Evolutionary conservation across 1,140 invertebrate species (phyloP).

Genomic region (Ctenoplectra terminalis): DNA sequence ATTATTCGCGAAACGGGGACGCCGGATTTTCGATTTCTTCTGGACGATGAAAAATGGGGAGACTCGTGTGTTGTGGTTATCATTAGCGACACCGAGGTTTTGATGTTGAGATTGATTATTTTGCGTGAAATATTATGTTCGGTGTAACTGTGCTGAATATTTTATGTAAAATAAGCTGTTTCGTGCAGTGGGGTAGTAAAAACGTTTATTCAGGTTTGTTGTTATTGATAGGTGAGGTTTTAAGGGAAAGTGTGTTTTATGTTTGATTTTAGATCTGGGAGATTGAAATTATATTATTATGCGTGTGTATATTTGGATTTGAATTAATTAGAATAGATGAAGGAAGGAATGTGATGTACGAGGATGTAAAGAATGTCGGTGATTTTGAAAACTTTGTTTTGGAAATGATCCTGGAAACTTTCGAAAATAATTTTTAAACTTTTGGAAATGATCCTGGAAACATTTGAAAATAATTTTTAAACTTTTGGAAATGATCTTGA

Average conservation of each 20-base stretch:
- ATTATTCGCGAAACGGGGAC: neutral
- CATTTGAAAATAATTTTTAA: too few relatives aligned
- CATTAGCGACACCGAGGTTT: too few relatives aligned
- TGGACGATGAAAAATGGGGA: too few relatives aligned
- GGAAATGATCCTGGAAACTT: too few relatives aligned
- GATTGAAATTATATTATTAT: neutral
- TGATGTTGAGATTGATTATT: neutral
- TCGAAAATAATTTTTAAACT: too few relatives aligned
- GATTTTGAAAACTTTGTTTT: too few relatives aligned
- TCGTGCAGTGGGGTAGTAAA: neutral
- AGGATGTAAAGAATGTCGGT: neutral
- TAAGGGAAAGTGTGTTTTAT: neutral
- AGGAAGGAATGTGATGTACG: too few relatives aligned
- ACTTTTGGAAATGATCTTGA: too few relatives aligned
- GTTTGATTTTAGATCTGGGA: neutral
- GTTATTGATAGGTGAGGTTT: neutral
- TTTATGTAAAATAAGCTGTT: neutral
- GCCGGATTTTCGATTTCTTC: slow-evolving; percentile 16
- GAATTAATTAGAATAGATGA: too few relatives aligned
- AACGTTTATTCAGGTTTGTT: neutral
- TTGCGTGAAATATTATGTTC: neutral
- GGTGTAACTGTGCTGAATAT: neutral
- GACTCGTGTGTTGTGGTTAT: too few relatives aligned
- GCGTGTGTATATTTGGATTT: neutral
- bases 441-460: too few relatives aligned